These are phyloP conservation scores for Porites divaricata DNA, from an alignment of 92 coral and sea anemone genomes.

Conservation along the genomic window DNA sequence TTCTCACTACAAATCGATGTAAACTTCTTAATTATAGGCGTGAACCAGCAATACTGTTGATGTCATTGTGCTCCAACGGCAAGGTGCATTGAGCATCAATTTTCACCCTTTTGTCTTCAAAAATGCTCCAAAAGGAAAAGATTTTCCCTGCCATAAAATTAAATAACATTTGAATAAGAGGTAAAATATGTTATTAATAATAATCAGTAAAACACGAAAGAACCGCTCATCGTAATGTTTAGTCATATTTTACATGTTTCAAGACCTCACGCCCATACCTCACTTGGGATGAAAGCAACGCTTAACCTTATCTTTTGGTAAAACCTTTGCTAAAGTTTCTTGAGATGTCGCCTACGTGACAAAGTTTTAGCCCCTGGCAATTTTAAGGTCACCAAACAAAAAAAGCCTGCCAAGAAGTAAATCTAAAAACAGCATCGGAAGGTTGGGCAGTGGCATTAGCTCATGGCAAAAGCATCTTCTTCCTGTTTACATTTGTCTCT, in stretches of 20 bases:
- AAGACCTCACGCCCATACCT: no score
- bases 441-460: conserved; percentile 11
- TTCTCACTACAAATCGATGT: conserved; percentile 11
- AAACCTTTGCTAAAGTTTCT: not conserved
- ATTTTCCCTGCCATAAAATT: not conserved
- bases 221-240: not conserved
- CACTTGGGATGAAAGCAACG: no score
- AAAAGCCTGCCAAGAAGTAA: not conserved
- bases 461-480: conserved; percentile 39
- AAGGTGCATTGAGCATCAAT: not conserved
- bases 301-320: no score
- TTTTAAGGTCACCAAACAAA: conserved; percentile 15
- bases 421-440: conserved; percentile 32
- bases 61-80: no score
- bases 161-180: not conserved
- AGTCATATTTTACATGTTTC: no score
- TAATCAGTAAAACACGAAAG: not conserved
- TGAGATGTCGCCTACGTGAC: not conserved
- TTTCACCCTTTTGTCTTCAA: not conserved
- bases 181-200: not conserved
- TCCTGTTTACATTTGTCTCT: conserved; percentile 34
- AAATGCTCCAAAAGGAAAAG: not conserved
- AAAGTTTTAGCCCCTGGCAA: not conserved
- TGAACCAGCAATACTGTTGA: not conserved
- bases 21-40: not conserved